Conservation (phyloP, 2,113 vertebrate species). For the Hyaena hyaena region DNA sequence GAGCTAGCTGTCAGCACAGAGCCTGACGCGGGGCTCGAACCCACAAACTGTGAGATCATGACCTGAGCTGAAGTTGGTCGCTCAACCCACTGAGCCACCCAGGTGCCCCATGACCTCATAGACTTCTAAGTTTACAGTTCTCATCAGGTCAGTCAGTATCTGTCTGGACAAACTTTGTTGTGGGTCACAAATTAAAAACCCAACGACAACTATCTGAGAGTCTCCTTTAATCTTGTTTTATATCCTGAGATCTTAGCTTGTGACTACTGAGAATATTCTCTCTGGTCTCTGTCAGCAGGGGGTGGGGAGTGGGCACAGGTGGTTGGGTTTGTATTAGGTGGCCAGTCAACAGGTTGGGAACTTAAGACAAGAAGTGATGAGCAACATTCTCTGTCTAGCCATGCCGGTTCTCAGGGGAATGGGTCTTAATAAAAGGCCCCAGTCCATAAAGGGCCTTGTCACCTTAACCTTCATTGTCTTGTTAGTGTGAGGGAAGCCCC, state of each 20-base stretch:
- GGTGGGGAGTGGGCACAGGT: fast-evolving
- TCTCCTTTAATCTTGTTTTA: neutral
- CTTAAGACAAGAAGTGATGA: neutral
- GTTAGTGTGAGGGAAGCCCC: neutral
- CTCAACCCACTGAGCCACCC: no score
- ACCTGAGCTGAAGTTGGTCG: no score
- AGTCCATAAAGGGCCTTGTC: neutral
- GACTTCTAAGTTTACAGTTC: neutral
- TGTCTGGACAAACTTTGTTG: neutral
- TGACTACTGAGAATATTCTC: neutral
- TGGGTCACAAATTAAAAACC: neutral
- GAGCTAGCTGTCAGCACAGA: no score
- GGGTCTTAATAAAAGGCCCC: neutral
- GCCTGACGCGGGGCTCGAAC: no score
- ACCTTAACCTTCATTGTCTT: neutral
- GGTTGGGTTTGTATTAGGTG: neutral
- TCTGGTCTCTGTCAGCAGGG: neutral
- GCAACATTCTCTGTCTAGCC: neutral
- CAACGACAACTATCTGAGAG: neutral
- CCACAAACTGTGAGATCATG: no score
- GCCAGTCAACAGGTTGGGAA: neutral
- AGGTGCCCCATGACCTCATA: neutral
- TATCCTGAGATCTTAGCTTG: neutral
- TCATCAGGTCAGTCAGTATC: neutral
- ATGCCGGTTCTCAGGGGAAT: neutral